Evolutionary conservation across 2,113 vertebrate genomes (phyloP), one percentile per base, ranked within the genome.

Genomic region (Xenus cinereus): DNA sequence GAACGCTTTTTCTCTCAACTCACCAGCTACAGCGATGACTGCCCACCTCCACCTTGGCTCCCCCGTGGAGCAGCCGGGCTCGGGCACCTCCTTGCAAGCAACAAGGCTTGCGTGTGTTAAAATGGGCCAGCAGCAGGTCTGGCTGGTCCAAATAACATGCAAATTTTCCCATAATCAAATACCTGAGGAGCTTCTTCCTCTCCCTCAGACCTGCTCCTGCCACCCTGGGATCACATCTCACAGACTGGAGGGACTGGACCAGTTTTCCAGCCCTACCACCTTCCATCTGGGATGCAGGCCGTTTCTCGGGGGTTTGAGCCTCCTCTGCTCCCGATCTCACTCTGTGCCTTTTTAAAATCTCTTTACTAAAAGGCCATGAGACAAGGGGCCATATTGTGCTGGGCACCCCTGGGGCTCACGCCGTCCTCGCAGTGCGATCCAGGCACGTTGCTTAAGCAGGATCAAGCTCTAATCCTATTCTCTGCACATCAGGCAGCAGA

Each of bases 391-490:
- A 37, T 4, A 20, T 14, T 41, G 87, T 91, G 53, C 68, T 0
- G 46, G 85, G 77, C 74, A 59, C 66, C 15, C 43, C 43, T 0
- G n/a, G 75, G 81, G 83, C 86, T 75, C 1, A 1, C 7, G 1
- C 66, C 2, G 11, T 4, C 59, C 80, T 33, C 14, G 2, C 48
- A 14, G 17, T 3, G 46, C 2, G 53, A 76, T 50, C 79, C 79
- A 32, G 59, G 72, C 76, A 10, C 1, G 48, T 41, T 2, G 2
- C 77, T 93, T 30, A 12, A 86, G 89, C 73, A n/a, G 96, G 83
- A 93, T 62, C 80, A 45, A 87, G 71, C 67, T 62, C 76, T 87
- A 72, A 95, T 94, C 96, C 95, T 37, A 23, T 66, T 87, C 90
- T 46, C 88, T 48, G 91, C 93, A n/a, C 77, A 15, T 28, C 41